These are phyloP conservation scores for Austrolebias charrua DNA, from an alignment of 2,797 vertebrate species.

Conservation along the genomic window DNA sequence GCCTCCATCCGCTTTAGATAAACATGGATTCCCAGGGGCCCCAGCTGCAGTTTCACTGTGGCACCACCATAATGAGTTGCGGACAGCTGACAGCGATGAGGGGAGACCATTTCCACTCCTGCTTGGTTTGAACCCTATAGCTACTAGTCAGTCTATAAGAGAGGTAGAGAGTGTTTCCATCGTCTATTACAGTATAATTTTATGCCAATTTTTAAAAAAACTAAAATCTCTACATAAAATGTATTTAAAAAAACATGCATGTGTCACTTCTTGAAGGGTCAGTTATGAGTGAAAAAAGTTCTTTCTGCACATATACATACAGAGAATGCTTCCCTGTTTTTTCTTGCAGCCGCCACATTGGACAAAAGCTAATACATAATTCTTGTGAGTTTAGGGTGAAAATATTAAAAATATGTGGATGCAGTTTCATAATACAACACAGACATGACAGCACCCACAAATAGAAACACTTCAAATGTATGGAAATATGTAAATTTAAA, in stretches of 20 bases:
- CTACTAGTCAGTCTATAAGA: neutral
- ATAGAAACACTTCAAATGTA: slow-evolving; percentile 22
- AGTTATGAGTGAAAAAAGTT: slow-evolving; percentile 40
- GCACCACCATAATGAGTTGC: slow-evolving; percentile 43
- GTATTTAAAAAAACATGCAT: neutral
- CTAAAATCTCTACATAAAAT: neutral
- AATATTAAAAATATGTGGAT: slow-evolving; percentile 20
- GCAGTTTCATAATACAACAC: slow-evolving; percentile 4
- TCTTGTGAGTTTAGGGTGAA: slow-evolving; percentile 11
- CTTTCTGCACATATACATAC: slow-evolving; percentile 13
- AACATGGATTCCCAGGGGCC: slow-evolving; percentile 48
- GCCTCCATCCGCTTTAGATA: slow-evolving; percentile 60
- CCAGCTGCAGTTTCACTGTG: slow-evolving; percentile 45
- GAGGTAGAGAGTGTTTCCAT: neutral
- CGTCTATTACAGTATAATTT: neutral
- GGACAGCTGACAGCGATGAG: slow-evolving; percentile 23
- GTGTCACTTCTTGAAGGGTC: neutral
- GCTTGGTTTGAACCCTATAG: slow-evolving; percentile 1
- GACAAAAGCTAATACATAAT: slow-evolving; percentile 45
- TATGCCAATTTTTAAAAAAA: neutral
- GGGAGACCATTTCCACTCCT: slow-evolving; percentile 15
- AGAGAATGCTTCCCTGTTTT: neutral
- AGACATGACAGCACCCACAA: slow-evolving; percentile 12
- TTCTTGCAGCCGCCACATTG: slow-evolving; percentile 19
- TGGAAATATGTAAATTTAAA: slow-evolving; percentile 34